Base-by-base conservation (phyloP, 2,113 vertebrate genomes). In the Dasyurus viverrinus region DNA sequence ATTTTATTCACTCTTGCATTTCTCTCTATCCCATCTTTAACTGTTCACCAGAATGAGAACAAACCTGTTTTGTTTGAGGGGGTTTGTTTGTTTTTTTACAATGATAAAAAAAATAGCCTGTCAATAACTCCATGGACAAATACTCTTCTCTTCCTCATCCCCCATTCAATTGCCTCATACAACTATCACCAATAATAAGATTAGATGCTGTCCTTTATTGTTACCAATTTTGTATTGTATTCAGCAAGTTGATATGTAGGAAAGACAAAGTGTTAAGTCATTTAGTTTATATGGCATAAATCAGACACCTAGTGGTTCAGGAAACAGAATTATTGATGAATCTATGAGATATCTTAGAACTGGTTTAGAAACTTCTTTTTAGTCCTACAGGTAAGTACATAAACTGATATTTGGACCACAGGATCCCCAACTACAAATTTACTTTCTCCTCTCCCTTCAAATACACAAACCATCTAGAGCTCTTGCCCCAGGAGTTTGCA, bases 401-500 rank as follows among this genome's bases (percentile, higher is more conserved):
- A 76, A 36, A 76, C 36, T n/a, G 36, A 76, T n/a, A 76, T 76
- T 26, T 84, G 3, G 5, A 84, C 90, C 93, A 47, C 68, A 8
- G 36, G 53, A 36, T 48, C 46, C 11, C 91, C 54, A 91, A 26
- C 93, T 53, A 46, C 53, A 95, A 95, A 10, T 93, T 94, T n/a
- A 23, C 92, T 93, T 84, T 48, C 90, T 96, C 92, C 90, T 92
- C 89, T 47, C 53, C 42, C 50, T 68, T 50, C 36, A n/a, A 42
- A 19, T 42, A 42, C 42, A 90, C 48, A 22, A 24, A 54, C 92
- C 93, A 95, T 91, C 93, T 95, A 53, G 1, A 93, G 93, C 47
- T 36, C 8, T 14, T 12, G 54, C 24, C 42, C 89, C 53, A 4
- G 23, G 27, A n/a, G 27, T 42, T 42, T 84, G 8, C 68, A 84